Conservation (phyloP, 1,140 invertebrate species). For the Idris sp. region DNA sequence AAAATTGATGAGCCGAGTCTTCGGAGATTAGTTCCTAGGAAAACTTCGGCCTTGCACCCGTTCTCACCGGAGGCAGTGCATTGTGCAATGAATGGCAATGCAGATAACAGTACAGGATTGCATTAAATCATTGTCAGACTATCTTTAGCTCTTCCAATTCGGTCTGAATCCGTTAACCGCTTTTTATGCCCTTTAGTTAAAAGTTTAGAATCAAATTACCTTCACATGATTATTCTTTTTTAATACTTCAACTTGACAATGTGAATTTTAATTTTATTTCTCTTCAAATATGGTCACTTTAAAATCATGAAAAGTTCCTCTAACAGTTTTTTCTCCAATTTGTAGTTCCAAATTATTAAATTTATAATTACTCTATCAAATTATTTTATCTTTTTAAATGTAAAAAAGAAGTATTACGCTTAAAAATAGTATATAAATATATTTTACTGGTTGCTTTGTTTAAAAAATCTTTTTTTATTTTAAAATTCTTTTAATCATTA, state of each 20-base stretch:
- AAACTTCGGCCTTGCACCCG: constrained; percentile 2
- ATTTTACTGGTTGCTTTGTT: too few species aligned
- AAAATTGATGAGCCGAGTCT: constrained; percentile 37
- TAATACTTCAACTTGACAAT: not conserved
- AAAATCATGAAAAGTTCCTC: too few species aligned
- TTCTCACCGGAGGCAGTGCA: constrained; percentile 1
- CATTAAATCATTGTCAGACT: constrained; percentile 40
- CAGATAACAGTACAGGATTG: constrained; percentile 41
- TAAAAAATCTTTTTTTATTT: too few species aligned
- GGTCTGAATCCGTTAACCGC: constrained; percentile 20
- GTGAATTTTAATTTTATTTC: too few species aligned
- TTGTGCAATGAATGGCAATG: constrained; percentile 39
- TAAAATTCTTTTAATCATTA: too few species aligned
- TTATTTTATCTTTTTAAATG: too few species aligned
- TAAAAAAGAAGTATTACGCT: too few species aligned
- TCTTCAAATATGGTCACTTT: too few species aligned
- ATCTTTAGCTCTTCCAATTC: constrained; percentile 31
- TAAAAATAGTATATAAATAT: too few species aligned
- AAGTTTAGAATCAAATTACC: not conserved
- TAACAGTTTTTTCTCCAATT: too few species aligned
- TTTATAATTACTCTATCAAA: too few species aligned
- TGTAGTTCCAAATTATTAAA: too few species aligned
- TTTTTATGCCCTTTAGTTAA: constrained; percentile 10
- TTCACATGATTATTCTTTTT: constrained; percentile 4
- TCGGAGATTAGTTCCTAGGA: constrained; percentile 36